Percentiles rank a stretch among this genome's conserved stretches.
phyloP scores from a whole-genome alignment of 2,888 invertebrate species.

The Eretmocerus hayati region DNA sequence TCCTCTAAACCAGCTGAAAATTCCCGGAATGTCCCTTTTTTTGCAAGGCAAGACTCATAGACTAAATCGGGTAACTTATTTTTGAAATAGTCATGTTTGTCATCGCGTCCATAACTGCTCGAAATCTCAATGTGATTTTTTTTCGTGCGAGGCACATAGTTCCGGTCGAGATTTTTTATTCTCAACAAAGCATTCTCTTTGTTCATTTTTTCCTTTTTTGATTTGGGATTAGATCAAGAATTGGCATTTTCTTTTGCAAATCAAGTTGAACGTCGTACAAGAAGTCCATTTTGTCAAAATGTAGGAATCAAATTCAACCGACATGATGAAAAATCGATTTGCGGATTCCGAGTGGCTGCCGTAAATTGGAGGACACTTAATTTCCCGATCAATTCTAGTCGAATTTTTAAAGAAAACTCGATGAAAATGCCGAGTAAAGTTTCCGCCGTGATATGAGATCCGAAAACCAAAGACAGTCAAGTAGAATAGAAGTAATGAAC shows the following conservation, averaged over 20 bases:
- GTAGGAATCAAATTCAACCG: too few species aligned
- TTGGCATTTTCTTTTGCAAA: background rate
- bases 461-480: too few species aligned
- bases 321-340: too few species aligned
- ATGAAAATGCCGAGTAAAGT: too few species aligned
- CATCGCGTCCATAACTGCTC: background rate
- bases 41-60: background rate
- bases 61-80: background rate
- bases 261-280: background rate
- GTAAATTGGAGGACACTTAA: too few species aligned
- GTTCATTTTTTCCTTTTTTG: background rate
- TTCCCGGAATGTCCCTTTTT: background rate
- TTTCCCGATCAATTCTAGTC: too few species aligned
- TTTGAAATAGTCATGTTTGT: background rate
- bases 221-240: background rate
- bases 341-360: too few species aligned
- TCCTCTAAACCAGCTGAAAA: background rate
- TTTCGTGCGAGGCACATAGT: too few species aligned
- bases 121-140: background rate
- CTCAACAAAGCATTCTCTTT: background rate
- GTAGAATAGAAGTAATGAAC: too few species aligned
- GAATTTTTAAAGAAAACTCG: too few species aligned
- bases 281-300: background rate
- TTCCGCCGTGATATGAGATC: too few species aligned
- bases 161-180: background rate